Base-by-base conservation (phyloP, 2,797 vertebrate genomes). In the Syndactyla subalaris region DNA sequence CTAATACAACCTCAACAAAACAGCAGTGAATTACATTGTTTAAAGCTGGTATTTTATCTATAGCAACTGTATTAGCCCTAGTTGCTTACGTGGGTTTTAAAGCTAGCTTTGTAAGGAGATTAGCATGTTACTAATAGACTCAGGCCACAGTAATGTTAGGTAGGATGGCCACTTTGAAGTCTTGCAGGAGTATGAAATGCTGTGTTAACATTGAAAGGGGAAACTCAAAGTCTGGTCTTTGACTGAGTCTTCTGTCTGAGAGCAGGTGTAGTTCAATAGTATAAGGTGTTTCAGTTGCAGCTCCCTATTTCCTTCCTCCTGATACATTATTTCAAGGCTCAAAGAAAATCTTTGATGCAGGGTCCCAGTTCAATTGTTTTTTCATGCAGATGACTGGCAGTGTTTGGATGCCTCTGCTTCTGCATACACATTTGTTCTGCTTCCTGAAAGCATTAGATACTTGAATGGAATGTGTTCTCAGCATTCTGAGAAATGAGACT, bases 1-100 rank as follows among this genome's bases (percentile, higher is more conserved):
- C 83, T 70, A 17, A 92, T 89, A 65, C 66, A 49, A 54, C 61
- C 68, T 78, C 39, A 48, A 48, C 68, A 89, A 72, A 94, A 72
- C 63, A 49, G 66, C 76, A 54, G 0, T 79, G 66, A 95, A 20
- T 86, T 57, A 14, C 80, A 59, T 86, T 96, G 91, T 91, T 87
- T 51, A 76, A 81, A 94, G 95, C 87, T 93, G 85, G 30, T 73
- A 5, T 91, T 96, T 96, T 96, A 97, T 89, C 89, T 95, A 63
- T 91, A 86, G 91, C 82, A 89, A 70, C 85, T 94, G 82, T 26
- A 81, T 95, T 96, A 96, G 89, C 85, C 75, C 72, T 43, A 14
- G 13, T 55, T 95, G 95, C 94, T 94, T 94, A 97, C 71, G 83
- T 95, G 93, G 91, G 85, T 32, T 96, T 95, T 92, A 96, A 95